phyloP scores from a whole-genome alignment of 1,140 invertebrate species.

The Aleiodes sp. region DNA sequence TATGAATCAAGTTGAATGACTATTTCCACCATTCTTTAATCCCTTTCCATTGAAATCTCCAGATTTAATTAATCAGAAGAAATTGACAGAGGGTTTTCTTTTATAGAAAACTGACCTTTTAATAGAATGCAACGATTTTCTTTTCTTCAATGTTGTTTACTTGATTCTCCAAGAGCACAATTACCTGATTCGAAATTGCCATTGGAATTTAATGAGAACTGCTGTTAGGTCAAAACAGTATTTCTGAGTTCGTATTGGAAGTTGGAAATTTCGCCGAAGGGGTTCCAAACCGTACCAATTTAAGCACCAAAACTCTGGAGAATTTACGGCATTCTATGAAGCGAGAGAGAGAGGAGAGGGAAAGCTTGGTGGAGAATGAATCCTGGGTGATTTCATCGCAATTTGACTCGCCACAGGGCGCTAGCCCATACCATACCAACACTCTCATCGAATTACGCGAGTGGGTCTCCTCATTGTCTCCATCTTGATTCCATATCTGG shows the following conservation, averaged over 20 bases:
- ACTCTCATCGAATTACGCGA: background rate
- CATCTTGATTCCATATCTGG: slow-evolving; percentile 7
- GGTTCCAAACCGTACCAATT: slow-evolving; percentile 1
- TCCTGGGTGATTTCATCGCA: slow-evolving; percentile 13
- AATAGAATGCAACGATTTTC: too few relatives aligned
- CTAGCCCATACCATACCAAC: slow-evolving; percentile 4
- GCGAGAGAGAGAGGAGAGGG: background rate
- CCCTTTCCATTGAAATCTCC: too few relatives aligned
- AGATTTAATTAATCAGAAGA: too few relatives aligned
- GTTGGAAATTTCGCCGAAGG: slow-evolving; percentile 7
- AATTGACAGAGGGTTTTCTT: too few relatives aligned
- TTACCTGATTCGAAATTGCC: background rate
- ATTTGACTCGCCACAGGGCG: slow-evolving; percentile 12
- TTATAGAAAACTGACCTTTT: too few relatives aligned
- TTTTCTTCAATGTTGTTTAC: too few relatives aligned
- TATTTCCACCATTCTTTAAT: too few relatives aligned
- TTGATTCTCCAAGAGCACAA: too few relatives aligned
- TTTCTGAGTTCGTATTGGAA: background rate
- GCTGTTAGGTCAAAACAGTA: background rate
- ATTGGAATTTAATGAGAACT: background rate
- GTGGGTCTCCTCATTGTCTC: slow-evolving; percentile 1
- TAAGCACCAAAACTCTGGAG: background rate
- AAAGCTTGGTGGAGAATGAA: background rate
- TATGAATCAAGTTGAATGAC: too few relatives aligned
- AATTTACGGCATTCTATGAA: slow-evolving; percentile 6